Conservation (phyloP, 2,113 vertebrate species). For the Proterorhinus semilunaris region DNA sequence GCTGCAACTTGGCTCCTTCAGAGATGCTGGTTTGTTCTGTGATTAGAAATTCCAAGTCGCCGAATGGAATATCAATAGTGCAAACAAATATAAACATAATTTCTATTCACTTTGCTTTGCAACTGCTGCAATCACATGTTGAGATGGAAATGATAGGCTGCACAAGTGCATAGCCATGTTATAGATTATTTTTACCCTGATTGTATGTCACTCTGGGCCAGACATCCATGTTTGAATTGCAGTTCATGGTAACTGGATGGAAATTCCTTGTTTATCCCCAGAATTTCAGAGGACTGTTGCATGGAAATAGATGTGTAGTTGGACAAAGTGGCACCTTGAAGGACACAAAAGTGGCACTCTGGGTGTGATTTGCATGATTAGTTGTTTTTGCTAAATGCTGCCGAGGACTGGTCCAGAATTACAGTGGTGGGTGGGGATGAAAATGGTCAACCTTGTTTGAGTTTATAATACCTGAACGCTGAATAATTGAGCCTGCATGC, state of each 20-base stretch:
- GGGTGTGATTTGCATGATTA: conserved; percentile 66
- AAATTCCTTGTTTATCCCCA: conserved; percentile 43
- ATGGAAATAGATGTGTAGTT: conserved; percentile 16
- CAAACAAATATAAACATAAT: conserved; percentile 54
- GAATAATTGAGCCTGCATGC: neutral
- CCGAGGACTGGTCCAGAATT: conserved; percentile 43
- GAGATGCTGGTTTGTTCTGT: conserved; percentile 12
- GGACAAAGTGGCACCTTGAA: conserved; percentile 35
- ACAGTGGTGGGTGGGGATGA: conserved; percentile 26
- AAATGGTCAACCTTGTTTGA: conserved; percentile 30
- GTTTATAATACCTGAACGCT: conserved; percentile 1
- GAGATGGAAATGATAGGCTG: conserved; percentile 70
- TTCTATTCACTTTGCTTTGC: conserved; percentile 59
- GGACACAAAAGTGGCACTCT: conserved; percentile 52
- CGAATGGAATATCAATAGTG: conserved; percentile 40
- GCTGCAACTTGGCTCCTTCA: neutral
- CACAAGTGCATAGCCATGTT: conserved; percentile 60
- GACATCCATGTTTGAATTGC: conserved; percentile 29
- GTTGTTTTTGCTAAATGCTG: conserved; percentile 46
- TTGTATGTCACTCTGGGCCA: conserved; percentile 60
- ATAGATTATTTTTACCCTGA: conserved; percentile 64
- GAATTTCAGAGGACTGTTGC: conserved; percentile 12
- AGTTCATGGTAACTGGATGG: conserved; percentile 40
- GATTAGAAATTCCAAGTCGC: conserved; percentile 20
- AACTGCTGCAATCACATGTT: conserved; percentile 67